These are phyloP conservation scores for Todus mexicanus DNA, from an alignment of 2,797 vertebrate species.

Conservation along the genomic window DNA sequence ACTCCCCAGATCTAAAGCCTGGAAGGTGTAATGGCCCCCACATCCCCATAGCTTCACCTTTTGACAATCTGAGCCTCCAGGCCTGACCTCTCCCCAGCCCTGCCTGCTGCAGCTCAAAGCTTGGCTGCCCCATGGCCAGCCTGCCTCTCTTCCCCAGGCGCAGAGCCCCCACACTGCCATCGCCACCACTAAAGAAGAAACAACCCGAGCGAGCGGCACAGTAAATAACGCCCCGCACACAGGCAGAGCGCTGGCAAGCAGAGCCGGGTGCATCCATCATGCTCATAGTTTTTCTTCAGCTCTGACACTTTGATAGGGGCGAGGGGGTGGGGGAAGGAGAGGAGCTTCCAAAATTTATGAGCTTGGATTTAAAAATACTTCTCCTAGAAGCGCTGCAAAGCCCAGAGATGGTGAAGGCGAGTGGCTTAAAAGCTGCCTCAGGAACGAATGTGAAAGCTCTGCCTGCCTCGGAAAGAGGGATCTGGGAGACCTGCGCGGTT, in stretches of 20 bases:
- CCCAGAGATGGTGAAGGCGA: neutral
- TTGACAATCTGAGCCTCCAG: neutral
- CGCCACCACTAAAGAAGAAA: neutral
- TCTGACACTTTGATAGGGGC: constrained; percentile 41
- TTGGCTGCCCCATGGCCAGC: neutral
- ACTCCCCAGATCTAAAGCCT: neutral
- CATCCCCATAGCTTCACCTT: neutral
- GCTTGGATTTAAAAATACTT: constrained; percentile 53
- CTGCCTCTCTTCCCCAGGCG: neutral
- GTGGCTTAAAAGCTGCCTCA: neutral
- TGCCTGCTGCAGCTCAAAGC: neutral
- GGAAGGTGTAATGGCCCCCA: neutral
- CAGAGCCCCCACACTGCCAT: fast-evolving
- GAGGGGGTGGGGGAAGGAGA: constrained; percentile 48
- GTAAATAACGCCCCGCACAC: neutral
- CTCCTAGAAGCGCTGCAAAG: constrained; percentile 1
- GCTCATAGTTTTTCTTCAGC: neutral
- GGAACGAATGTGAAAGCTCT: neutral
- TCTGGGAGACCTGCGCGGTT: neutral
- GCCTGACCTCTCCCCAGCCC: neutral
- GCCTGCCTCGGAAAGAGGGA: neutral
- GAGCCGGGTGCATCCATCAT: neutral
- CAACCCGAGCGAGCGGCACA: neutral
- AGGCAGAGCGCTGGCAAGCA: neutral
- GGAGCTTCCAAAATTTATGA: constrained; percentile 62